These are phyloP conservation scores for Loripinus fragilis DNA, from an alignment of 2,888 invertebrate genomes.

Conservation along the genomic window DNA sequence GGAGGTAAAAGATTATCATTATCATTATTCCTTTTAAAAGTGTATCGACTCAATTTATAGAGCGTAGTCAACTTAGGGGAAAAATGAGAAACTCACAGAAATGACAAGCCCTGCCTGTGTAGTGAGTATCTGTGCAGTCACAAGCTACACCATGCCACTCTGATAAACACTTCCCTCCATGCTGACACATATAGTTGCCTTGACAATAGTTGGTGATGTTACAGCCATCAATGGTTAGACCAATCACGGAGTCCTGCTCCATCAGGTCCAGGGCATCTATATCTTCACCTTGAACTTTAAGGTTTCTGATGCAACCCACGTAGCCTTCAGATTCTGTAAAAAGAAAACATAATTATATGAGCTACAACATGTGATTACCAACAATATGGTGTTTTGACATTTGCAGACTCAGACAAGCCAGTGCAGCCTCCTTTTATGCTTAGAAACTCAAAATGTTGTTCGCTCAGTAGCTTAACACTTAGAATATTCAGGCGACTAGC, in stretches of 20 bases:
- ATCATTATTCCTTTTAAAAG: too few species aligned
- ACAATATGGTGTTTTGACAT: too few species aligned
- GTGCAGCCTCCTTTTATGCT: too few species aligned
- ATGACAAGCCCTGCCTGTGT: constrained; percentile 96
- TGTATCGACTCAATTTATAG: too few species aligned
- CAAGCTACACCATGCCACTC: constrained; percentile 93
- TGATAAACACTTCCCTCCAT: constrained; percentile 95
- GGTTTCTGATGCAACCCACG: constrained; percentile 82
- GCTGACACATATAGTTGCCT: constrained; percentile 87
- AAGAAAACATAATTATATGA: too few species aligned
- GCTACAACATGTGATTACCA: too few species aligned
- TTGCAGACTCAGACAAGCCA: too few species aligned
- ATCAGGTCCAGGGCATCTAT: constrained; percentile 81
- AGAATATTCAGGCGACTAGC: too few species aligned
- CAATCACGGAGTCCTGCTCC: constrained; percentile 70
- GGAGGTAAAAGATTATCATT: too few species aligned
- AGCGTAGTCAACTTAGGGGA: not conserved
- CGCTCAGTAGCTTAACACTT: too few species aligned
- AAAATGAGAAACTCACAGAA: constrained; percentile 86
- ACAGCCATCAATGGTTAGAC: constrained; percentile 79
- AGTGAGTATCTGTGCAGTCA: constrained; percentile 95
- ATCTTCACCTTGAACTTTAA: constrained; percentile 75
- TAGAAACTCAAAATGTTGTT: too few species aligned
- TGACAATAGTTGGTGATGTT: constrained; percentile 77
- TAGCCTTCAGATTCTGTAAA: constrained; percentile 73